phyloP scores from a whole-genome alignment of 2,797 vertebrate species.

The Columba guinea region DNA sequence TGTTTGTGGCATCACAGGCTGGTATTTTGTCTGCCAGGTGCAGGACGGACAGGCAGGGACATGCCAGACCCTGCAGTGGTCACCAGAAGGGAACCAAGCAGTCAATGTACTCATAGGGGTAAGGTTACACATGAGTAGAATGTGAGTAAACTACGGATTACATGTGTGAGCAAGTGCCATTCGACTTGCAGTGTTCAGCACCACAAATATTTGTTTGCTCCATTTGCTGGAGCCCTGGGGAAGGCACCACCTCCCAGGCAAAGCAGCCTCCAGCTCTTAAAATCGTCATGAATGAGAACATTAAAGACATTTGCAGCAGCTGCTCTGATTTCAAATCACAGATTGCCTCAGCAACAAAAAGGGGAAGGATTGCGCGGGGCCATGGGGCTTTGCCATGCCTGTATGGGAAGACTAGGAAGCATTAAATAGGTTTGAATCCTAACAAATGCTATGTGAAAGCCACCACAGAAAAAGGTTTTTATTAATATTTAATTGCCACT shows the following conservation, averaged over 20 bases:
- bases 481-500: conserved; percentile 6
- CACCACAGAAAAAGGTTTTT: background rate
- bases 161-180: background rate
- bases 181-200: background rate
- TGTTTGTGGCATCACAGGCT: too few species aligned
- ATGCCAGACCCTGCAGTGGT: background rate
- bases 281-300: background rate
- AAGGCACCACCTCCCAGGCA: too few species aligned
- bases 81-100: background rate
- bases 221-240: background rate
- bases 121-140: background rate
- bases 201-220: background rate
- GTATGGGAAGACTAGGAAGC: background rate
- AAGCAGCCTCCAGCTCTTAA: background rate
- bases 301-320: background rate
- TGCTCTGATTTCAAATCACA: background rate
- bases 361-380: background rate
- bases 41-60: background rate
- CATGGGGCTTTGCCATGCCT: background rate
- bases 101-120: background rate
- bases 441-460: background rate
- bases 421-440: background rate
- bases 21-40: background rate
- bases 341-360: background rate
- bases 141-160: background rate